Evolutionary conservation across 1,140 invertebrate genomes (phyloP), one percentile per base, ranked within the genome.

Genomic region (Oryctes rhinoceros): DNA sequence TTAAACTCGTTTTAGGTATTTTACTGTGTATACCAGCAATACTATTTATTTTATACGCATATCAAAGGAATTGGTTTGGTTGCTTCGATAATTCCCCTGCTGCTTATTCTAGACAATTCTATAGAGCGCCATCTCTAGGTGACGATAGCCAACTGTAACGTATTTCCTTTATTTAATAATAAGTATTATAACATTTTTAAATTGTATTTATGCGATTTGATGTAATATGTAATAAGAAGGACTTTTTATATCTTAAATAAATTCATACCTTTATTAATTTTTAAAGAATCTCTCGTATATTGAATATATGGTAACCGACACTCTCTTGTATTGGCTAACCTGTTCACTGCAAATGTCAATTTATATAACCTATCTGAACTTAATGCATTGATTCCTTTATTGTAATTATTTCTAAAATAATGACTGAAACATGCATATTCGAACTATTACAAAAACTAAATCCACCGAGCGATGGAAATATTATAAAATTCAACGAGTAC

Each of bases 81-180:
- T 80, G 89, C 0, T 84, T 84, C 80, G 74, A 84, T 48, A 85
- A 80, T 6, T 85, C 48, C 85, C 92, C 93, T 0, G 90, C 88
- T 0, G 89, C 88, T 0, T 92, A 91, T 62, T 92, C 91, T 0
- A 87, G 93, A 1, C 92, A 93, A 1, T 93, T 94, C 83, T 95
- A 95, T 86, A 93, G 91, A 24, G 39, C 75, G 80, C 88, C 92
- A 18, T 85, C 91, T 5, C 88, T 89, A 15, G 87, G 86, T 49
- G 87, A 90, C 65, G 90, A 92, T 35, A 30, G 65, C 7, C 20
- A 24, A 37, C 24, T 71, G 35, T 71, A 71, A 24, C 15, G 1
- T 6, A n/a, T 18, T 13, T 9, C 24, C 6, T 59, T 18, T 18
- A 59, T 59, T 59, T 59, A 18, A 4, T 59, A 4, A n/a, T 59